Conservation (phyloP, 2,888 invertebrate species). For the Dicyrtoma fusca region DNA sequence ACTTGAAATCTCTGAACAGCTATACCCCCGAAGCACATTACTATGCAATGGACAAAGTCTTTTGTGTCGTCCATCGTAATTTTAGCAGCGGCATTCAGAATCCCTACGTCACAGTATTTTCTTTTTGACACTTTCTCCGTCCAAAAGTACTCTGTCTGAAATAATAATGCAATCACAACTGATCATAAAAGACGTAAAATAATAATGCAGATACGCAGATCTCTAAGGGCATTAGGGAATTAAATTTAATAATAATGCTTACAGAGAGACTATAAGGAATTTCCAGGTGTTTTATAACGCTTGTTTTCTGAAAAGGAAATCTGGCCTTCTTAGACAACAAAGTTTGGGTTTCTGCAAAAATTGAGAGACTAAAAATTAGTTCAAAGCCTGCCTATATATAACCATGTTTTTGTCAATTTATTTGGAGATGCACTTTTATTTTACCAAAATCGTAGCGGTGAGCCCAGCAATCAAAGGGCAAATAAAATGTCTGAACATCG, state of each 20-base stretch:
- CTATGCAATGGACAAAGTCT: constrained; percentile 46
- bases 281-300: constrained; percentile 61
- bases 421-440: no score
- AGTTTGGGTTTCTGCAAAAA: neutral
- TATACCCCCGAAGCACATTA: constrained; percentile 38
- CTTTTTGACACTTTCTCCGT: constrained; percentile 90
- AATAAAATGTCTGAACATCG: constrained; percentile 66
- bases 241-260: neutral
- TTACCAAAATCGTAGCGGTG: constrained; percentile 26
- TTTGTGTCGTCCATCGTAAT: constrained; percentile 67
- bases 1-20: constrained; percentile 35
- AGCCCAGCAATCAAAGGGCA: constrained; percentile 28
- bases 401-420: no score
- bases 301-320: neutral
- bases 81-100: constrained; percentile 81
- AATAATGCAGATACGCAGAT: no score
- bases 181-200: no score
- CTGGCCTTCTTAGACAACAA: constrained; percentile 8
- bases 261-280: constrained; percentile 69
- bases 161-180: no score
- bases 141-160: constrained; percentile 71
- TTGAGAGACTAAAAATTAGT: no score
- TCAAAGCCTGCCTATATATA: no score
- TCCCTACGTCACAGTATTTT: constrained; percentile 92
- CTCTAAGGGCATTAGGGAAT: neutral